A percentile compares a stretch with the other conserved stretches of the same genome.
Conservation (phyloP, 2,797 vertebrate genomes). For the Scomberomorus guttatus region DNA sequence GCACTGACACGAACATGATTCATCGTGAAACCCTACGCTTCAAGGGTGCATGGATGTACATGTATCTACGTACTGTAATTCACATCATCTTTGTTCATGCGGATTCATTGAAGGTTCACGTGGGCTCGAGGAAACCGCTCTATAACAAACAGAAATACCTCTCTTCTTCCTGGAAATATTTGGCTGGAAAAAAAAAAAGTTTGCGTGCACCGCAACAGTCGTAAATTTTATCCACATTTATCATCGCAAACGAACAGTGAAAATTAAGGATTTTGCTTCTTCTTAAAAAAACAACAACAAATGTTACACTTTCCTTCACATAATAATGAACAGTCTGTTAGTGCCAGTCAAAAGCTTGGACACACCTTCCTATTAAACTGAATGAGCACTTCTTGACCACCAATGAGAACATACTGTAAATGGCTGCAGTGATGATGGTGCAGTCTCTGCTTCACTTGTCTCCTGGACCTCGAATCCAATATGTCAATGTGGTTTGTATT, state of each 20-base stretch:
- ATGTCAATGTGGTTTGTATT: conserved; percentile 30
- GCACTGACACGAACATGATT: conserved; percentile 51
- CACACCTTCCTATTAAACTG: too few relatives aligned
- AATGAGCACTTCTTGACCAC: too few relatives aligned
- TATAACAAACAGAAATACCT: background rate
- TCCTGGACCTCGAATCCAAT: conserved; percentile 17
- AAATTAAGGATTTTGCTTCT: background rate
- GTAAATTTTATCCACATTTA: background rate
- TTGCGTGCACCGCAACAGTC: background rate
- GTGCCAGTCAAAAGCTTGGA: too few relatives aligned
- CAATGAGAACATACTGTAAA: too few relatives aligned
- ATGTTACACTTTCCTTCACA: background rate
- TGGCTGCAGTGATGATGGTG: too few relatives aligned
- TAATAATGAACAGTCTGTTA: background rate
- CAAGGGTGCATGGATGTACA: conserved; percentile 12
- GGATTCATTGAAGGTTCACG: background rate
- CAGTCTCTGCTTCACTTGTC: background rate
- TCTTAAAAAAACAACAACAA: background rate
- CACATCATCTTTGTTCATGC: conserved; percentile 19
- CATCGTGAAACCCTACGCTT: conserved; percentile 45
- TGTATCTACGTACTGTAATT: conserved; percentile 45
- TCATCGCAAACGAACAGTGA: background rate
- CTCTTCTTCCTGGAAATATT: conserved; percentile 11
- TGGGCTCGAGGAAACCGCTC: conserved; percentile 11
- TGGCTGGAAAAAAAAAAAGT: background rate